These are phyloP conservation scores for Pseudolycoriella hygida DNA, from an alignment of 2,888 invertebrate genomes.

Conservation along the genomic window DNA sequence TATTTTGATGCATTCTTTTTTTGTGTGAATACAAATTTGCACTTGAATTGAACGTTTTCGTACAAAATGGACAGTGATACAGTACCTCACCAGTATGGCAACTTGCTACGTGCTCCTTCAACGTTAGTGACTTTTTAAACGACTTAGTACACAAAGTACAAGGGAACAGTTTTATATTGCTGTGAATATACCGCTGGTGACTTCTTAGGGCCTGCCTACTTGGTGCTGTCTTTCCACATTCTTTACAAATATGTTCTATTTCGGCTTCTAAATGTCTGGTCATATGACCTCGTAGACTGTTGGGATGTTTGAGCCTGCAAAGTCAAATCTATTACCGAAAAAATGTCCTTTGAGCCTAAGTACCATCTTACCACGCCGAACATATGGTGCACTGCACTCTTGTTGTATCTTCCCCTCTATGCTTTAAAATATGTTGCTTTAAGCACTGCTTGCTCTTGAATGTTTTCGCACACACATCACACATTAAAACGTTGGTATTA, in stretches of 20 bases:
- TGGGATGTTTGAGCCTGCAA: not conserved
- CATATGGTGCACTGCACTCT: not conserved
- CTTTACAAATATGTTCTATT: constrained; percentile 2
- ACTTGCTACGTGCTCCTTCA: constrained; percentile 25
- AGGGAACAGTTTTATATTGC: not conserved
- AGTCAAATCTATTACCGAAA: not conserved
- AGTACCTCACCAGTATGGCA: constrained; percentile 26
- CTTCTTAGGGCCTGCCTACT: constrained; percentile 4
- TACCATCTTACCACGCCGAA: not conserved
- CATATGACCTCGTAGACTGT: constrained; percentile 1
- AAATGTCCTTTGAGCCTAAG: not conserved
- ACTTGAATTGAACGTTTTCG: constrained; percentile 27
- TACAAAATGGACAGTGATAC: constrained; percentile 26
- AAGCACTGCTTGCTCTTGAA: not conserved
- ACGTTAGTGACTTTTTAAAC: constrained; percentile 3
- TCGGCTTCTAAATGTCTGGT: not conserved
- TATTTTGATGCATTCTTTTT: constrained; percentile 20
- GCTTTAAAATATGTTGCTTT: not conserved
- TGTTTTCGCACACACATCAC: not conserved
- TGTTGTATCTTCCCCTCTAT: not conserved
- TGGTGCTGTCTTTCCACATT: constrained; percentile 4
- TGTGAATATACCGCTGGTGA: constrained; percentile 6
- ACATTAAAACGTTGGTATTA: not conserved
- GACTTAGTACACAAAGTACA: constrained; percentile 4
- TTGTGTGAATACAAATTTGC: constrained; percentile 28